phyloP scores from a whole-genome alignment of 2,888 invertebrate species.

The Phengaris arion region DNA sequence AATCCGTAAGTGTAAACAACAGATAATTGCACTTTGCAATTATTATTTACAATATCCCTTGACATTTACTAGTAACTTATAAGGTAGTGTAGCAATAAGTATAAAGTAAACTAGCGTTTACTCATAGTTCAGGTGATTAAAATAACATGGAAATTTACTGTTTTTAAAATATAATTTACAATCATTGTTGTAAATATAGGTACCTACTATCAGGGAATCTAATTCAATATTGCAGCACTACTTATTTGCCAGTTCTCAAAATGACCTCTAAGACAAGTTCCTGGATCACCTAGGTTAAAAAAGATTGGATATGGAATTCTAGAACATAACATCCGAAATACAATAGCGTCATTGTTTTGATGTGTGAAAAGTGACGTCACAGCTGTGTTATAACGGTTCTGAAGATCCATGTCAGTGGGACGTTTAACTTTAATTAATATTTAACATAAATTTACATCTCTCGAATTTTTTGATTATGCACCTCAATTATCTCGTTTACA shows the following conservation, averaged over 20 bases:
- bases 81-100: not conserved
- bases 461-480: not conserved
- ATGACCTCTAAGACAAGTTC: no score
- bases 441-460: constrained; percentile 12
- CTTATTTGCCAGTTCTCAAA: no score
- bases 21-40: not conserved
- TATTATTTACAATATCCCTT: not conserved
- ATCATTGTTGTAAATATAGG: not conserved
- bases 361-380: constrained; percentile 17
- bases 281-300: not conserved
- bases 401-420: constrained; percentile 25
- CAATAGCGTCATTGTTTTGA: constrained; percentile 11
- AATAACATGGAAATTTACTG: not conserved
- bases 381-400: constrained; percentile 15
- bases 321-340: constrained; percentile 3
- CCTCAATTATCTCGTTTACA: not conserved
- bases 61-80: not conserved
- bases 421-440: constrained; percentile 17
- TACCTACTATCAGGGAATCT: not conserved
- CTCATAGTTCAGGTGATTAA: not conserved
- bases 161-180: no score
- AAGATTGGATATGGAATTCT: not conserved
- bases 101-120: constrained; percentile 6
- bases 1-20: no score
- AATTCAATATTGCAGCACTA: no score